Conservation (phyloP, 2,888 invertebrate species). For the Parasteatoda lunata region DNA sequence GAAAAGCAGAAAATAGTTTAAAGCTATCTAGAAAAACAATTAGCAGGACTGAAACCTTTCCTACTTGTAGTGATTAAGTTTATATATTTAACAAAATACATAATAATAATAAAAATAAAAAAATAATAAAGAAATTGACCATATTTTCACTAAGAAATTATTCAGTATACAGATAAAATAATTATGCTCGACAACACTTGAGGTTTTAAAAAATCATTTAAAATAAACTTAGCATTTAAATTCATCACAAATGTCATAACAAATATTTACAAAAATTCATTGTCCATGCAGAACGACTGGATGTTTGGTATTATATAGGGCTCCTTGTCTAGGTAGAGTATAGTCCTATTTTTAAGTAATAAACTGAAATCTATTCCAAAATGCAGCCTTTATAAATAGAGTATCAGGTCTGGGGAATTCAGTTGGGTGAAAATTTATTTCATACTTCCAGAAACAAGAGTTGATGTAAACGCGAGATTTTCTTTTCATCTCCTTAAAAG, state of each 20-base stretch:
- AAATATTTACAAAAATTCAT: background rate
- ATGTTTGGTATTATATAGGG: background rate
- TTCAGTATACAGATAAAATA: background rate
- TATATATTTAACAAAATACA: no score
- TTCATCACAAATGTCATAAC: background rate
- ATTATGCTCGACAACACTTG: no score
- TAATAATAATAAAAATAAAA: no score
- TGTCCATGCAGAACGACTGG: background rate
- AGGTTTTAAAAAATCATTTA: background rate
- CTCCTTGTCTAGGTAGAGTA: no score
- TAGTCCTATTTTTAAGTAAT: no score
- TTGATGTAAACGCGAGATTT: conserved; percentile 26
- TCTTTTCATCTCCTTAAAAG: conserved; percentile 52
- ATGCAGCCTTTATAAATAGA: conserved; percentile 32
- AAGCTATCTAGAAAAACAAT: no score
- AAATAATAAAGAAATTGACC: no score
- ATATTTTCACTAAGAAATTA: no score
- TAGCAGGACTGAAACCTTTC: no score
- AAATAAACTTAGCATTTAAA: background rate
- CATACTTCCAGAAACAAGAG: conserved; percentile 27
- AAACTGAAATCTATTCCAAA: background rate
- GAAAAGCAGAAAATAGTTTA: no score
- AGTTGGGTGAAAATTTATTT: conserved; percentile 56
- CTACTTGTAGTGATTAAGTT: no score
- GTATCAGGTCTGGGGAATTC: conserved; percentile 26